Evolutionary conservation across 1,140 invertebrate species (phyloP).

Genomic region (Drosophila orosa): DNA sequence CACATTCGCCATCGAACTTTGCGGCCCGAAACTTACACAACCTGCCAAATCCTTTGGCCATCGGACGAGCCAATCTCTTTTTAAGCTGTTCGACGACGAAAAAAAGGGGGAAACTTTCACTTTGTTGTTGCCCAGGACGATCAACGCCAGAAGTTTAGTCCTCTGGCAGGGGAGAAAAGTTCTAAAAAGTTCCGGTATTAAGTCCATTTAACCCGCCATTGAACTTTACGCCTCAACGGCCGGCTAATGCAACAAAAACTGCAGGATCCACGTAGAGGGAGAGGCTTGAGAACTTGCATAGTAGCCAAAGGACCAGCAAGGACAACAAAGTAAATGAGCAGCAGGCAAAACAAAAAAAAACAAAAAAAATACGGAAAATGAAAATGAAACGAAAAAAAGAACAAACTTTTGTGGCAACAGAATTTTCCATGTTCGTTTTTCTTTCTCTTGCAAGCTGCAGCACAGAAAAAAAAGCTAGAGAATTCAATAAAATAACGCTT

Average conservation of each 20-base stretch:
- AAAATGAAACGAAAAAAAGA: slow-evolving; percentile 72
- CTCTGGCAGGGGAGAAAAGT: slow-evolving; percentile 41
- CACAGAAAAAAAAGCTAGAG: slow-evolving; percentile 2
- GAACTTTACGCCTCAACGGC: slow-evolving; percentile 80
- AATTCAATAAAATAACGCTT: slow-evolving; percentile 82
- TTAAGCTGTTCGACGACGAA: slow-evolving; percentile 66
- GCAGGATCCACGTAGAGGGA: slow-evolving; percentile 50
- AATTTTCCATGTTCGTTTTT: slow-evolving; percentile 47
- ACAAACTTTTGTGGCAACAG: slow-evolving; percentile 68
- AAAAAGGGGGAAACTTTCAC: slow-evolving; percentile 66
- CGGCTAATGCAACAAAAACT: slow-evolving; percentile 66
- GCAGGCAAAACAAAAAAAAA: slow-evolving; percentile 29
- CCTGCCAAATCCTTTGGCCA: slow-evolving; percentile 43
- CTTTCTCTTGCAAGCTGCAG: slow-evolving; percentile 24
- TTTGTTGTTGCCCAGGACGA: slow-evolving; percentile 68
- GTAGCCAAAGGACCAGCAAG: slow-evolving; percentile 35
- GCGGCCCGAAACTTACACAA: slow-evolving; percentile 25
- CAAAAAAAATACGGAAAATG: slow-evolving; percentile 62
- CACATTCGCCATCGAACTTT: slow-evolving; percentile 51
- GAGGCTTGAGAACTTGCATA: slow-evolving; percentile 56
- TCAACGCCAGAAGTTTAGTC: slow-evolving; percentile 65
- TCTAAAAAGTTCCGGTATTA: slow-evolving; percentile 76
- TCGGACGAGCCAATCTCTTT: slow-evolving; percentile 71
- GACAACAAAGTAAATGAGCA: slow-evolving; percentile 76
- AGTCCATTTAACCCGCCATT: slow-evolving; percentile 83